Evolutionary conservation across 2,113 vertebrate species (phyloP).

Genomic region (Pygathrix nemaeus): DNA sequence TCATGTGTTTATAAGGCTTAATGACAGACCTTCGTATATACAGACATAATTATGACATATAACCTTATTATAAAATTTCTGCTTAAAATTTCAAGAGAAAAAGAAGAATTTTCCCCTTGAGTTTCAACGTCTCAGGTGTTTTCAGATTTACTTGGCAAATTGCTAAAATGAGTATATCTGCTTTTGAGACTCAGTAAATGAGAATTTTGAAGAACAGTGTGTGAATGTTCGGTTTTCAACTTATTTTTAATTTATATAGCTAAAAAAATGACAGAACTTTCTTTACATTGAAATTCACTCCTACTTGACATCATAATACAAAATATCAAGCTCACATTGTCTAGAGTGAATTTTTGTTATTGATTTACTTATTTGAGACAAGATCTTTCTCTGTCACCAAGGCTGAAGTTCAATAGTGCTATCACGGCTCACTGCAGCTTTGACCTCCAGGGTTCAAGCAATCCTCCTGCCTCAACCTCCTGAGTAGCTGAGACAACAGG

Average conservation of each 20-base stretch:
- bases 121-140: conserved; percentile 50
- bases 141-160: conserved; percentile 58
- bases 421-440: no score
- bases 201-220: conserved; percentile 38
- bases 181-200: conserved; percentile 26
- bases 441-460: no score
- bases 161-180: conserved; percentile 21
- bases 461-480: no score
- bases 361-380: no score
- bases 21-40: conserved; percentile 41
- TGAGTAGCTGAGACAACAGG: no score
- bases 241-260: conserved; percentile 50
- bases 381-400: no score
- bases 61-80: conserved; percentile 48
- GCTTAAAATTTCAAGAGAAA: conserved; percentile 41
- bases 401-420: no score
- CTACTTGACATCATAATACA: neutral
- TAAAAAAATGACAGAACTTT: conserved; percentile 30
- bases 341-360: neutral
- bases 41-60: conserved; percentile 55
- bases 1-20: conserved; percentile 68
- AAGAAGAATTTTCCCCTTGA: conserved; percentile 7
- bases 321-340: neutral
- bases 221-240: conserved; percentile 11
- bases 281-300: conserved; percentile 45